Conservation (phyloP, 2,113 vertebrate genomes). For the Sprattus sprattus region DNA sequence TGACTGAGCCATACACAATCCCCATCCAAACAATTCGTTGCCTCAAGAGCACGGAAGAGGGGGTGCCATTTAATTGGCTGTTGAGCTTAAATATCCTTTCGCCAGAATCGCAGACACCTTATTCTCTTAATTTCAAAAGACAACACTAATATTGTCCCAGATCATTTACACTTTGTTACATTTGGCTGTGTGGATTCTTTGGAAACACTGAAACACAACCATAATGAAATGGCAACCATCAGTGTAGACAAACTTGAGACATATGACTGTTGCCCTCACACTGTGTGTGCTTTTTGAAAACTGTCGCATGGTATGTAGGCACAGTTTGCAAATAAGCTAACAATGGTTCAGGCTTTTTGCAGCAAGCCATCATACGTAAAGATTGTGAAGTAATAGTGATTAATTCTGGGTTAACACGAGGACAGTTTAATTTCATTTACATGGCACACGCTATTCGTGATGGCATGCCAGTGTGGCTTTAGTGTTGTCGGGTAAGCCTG, state of each 20-base stretch:
- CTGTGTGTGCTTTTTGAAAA: neutral
- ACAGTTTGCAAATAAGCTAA: neutral
- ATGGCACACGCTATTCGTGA: neutral
- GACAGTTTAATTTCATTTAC: neutral
- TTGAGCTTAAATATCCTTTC: neutral
- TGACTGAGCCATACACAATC: neutral
- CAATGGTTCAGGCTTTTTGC: neutral
- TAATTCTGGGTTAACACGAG: neutral
- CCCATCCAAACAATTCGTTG: neutral
- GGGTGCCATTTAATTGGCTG: neutral
- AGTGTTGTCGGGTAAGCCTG: neutral
- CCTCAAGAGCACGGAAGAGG: neutral
- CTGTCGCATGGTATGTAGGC: neutral
- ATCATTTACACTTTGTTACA: no score
- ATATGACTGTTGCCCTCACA: neutral
- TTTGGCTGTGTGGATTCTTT: neutral
- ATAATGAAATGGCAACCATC: neutral
- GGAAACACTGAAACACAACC: neutral
- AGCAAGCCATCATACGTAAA: neutral
- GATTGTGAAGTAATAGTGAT: neutral
- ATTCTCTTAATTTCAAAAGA: neutral
- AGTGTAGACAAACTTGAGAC: neutral
- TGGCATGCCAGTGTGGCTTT: neutral
- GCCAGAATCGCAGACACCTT: neutral
- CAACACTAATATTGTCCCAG: neutral